Evolutionary conservation across 1,140 invertebrate genomes (phyloP), one percentile per base, ranked within the genome.

Genomic region (Oscheius sp.): DNA sequence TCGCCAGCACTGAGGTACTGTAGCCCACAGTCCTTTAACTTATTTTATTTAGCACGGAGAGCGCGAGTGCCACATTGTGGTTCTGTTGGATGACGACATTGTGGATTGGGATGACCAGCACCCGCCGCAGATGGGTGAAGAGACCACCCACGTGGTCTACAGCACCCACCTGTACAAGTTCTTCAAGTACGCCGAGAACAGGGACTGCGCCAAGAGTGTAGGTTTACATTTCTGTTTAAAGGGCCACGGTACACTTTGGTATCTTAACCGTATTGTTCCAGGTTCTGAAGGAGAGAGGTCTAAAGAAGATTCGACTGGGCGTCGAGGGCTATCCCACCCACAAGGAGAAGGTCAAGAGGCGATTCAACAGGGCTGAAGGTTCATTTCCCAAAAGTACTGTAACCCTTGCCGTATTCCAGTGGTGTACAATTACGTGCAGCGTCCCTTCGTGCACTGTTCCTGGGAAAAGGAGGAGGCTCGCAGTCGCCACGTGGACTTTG

Each of bases 391-490:
- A 32, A 15, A 15, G 13, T 18, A 29, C 13, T 70, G 13, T 34
- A 15, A 26, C n/a, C n/a, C 20, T 18, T 26, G 32, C 31, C 38
- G 20, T 69, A 26, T 75, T 79, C 29, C 81, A 88, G 96, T 98
- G 0, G 96, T 98, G 74, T 99, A 99, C 86, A 98, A 98, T 86
- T 99, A 99, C 85, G 95, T 99, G 0, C 97, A 99, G 84, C 88
- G 97, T n/a, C 96, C 97, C 0, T 99, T 99, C 85, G 93, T 99
- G 52, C 93, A 96, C 79, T 97, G 99, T 93, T 98, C 95, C 0
- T 99, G 97, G 97, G 97, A 99, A 85, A 99, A 99, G 79, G 95
- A 99, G 83, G 97, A 99, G 84, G 95, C 95, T 0, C 97, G 97
- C 82, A 96, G 93, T 85, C 90, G 97, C 3, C 97, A 99, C 85